phyloP scores from a whole-genome alignment of 2,888 invertebrate genomes.

The Nemapogon koenigi region DNA sequence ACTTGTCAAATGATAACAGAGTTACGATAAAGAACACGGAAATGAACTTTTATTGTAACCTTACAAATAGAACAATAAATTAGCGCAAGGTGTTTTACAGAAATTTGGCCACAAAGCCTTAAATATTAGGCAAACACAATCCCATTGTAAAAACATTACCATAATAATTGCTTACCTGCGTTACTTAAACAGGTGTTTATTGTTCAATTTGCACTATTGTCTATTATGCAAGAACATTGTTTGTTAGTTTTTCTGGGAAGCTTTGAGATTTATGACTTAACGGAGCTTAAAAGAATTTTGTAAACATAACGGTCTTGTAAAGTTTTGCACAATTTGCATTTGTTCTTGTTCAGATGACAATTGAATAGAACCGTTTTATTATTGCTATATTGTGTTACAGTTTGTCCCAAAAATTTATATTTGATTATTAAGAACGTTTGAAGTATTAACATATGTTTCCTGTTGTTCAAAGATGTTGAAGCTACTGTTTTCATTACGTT shows the following conservation, averaged over 20 bases:
- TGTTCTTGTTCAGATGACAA: constrained; percentile 44
- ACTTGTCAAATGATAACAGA: constrained; percentile 45
- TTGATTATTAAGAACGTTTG: too few relatives aligned
- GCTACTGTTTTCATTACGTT: constrained; percentile 2
- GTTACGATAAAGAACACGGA: constrained; percentile 55
- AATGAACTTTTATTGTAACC: constrained; percentile 54
- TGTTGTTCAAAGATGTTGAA: neutral
- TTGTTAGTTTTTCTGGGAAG: constrained; percentile 11
- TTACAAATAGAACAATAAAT: constrained; percentile 53
- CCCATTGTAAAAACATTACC: constrained; percentile 48
- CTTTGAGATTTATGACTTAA: constrained; percentile 34
- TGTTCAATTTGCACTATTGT: constrained; percentile 21
- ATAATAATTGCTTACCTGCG: constrained; percentile 59
- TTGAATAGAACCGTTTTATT: constrained; percentile 17
- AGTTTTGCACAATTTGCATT: constrained; percentile 39
- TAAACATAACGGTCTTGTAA: constrained; percentile 52
- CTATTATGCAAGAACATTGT: constrained; percentile 8
- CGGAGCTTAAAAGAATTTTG: constrained; percentile 39
- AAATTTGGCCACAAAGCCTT: constrained; percentile 51
- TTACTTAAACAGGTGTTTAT: constrained; percentile 42
- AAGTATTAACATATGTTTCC: too few relatives aligned
- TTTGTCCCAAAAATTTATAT: constrained; percentile 4
- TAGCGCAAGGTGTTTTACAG: constrained; percentile 51
- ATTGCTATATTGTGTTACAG: constrained; percentile 2
- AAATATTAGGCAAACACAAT: constrained; percentile 43